A percentile compares a stretch with the other conserved stretches of the same genome.
Evolutionary conservation across 2,113 vertebrate genomes (phyloP).

Genomic region (Perognathus longimembris): DNA sequence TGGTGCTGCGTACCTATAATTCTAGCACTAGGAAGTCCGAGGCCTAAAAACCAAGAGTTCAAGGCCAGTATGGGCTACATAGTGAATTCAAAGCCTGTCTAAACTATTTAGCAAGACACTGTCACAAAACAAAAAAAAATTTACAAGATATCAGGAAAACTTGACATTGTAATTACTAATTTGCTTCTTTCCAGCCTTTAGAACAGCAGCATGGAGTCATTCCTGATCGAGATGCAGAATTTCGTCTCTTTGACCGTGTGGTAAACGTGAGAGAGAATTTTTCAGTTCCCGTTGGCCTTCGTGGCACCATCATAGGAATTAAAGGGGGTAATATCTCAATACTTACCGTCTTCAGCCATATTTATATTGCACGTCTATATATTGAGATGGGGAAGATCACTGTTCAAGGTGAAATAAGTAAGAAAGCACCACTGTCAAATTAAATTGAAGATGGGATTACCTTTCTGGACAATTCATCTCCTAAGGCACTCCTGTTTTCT

Average conservation of each 20-base stretch:
- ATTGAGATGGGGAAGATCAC: not conserved
- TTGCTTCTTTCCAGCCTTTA: constrained; percentile 89
- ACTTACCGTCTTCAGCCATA: not conserved
- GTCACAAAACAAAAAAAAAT: too few relatives aligned
- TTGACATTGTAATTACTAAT: constrained; percentile 44
- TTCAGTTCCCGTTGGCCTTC: constrained; percentile 95
- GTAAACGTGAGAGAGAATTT: constrained; percentile 97
- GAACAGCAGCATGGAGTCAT: constrained; percentile 96
- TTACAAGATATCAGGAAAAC: not conserved
- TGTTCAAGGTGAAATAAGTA: too few relatives aligned
- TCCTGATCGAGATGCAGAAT: constrained; percentile 94
- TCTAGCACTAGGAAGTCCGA: not conserved
- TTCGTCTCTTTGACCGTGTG: constrained; percentile 96
- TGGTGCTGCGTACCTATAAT: not conserved
- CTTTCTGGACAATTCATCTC: not conserved
- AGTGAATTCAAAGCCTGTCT: not conserved
- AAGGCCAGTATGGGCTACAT: not conserved
- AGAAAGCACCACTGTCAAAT: not conserved
- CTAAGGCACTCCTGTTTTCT: not conserved
- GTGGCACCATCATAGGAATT: constrained; percentile 96
- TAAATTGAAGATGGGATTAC: not conserved
- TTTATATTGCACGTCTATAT: not conserved
- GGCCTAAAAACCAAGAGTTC: not conserved
- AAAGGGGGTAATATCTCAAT: constrained; percentile 92
- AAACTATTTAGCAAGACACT: not conserved